Conservation (phyloP, 2,113 vertebrate species). For the Crocuta crocuta region DNA sequence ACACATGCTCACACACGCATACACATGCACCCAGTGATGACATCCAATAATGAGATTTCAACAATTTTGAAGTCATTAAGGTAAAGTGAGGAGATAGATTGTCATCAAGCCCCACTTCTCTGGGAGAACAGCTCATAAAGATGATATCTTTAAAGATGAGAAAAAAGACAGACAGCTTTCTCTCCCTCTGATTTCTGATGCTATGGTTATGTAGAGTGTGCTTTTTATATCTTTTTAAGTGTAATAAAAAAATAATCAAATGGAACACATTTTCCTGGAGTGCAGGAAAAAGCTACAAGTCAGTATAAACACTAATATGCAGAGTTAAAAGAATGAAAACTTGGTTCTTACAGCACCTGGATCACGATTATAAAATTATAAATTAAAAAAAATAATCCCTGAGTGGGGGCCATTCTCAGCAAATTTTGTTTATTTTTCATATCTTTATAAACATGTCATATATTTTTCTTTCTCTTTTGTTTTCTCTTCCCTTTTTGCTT, state of each 20-base stretch:
- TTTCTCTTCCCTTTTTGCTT: background rate
- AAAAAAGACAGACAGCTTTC: background rate
- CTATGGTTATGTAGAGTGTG: background rate
- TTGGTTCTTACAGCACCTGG: background rate
- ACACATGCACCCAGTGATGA: background rate
- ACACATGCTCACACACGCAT: background rate
- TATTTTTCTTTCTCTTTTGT: background rate
- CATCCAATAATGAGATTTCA: conserved; percentile 46
- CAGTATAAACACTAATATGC: background rate
- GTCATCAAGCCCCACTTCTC: conserved; percentile 25
- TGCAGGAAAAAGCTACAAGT: background rate
- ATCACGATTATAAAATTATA: conserved; percentile 10
- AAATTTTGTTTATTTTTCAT: background rate
- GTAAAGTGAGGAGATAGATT: background rate
- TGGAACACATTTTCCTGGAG: background rate
- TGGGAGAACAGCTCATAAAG: background rate
- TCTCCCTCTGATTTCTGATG: background rate
- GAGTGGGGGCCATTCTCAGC: background rate
- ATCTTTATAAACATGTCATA: background rate
- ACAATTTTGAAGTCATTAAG: background rate
- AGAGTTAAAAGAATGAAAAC: background rate
- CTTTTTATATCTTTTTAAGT: background rate
- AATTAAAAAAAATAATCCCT: background rate
- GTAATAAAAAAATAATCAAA: background rate
- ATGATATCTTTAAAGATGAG: background rate